phyloP scores from a whole-genome alignment of 1,140 invertebrate genomes.

The Fopius arisanus region DNA sequence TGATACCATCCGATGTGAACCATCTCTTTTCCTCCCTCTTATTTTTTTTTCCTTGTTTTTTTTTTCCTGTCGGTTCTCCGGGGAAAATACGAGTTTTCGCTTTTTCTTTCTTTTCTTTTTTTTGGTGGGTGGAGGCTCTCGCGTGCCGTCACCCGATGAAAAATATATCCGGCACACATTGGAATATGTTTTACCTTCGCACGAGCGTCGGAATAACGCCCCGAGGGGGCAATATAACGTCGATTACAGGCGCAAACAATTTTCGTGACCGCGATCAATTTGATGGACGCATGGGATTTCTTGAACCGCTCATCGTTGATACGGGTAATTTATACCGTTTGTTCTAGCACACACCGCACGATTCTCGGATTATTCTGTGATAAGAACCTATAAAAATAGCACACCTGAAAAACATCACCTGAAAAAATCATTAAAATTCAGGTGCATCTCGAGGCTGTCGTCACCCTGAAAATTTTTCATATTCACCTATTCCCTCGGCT shows the following conservation, averaged over 20 bases:
- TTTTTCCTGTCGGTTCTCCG: too few relatives aligned
- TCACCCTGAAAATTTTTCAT: too few relatives aligned
- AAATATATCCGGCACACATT: not conserved
- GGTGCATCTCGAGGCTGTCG: not conserved
- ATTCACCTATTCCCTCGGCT: too few relatives aligned
- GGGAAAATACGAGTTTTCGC: not conserved
- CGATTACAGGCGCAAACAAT: not conserved
- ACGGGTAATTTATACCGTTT: not conserved
- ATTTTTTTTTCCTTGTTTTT: not conserved
- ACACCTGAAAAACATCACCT: too few relatives aligned
- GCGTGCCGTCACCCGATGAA: not conserved
- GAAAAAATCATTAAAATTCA: too few relatives aligned
- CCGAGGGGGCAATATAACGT: not conserved
- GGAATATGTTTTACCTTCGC: not conserved
- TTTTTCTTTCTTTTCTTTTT: not conserved
- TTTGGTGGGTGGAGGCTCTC: not conserved
- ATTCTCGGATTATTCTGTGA: not conserved
- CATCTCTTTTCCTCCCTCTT: not conserved
- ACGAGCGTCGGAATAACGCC: not conserved
- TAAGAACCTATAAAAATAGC: too few relatives aligned
- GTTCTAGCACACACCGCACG: not conserved
- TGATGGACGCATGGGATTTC: not conserved
- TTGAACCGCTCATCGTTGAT: not conserved
- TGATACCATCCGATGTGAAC: not conserved
- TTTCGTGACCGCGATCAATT: constrained; percentile 8